Evolutionary conservation across 2,113 vertebrate genomes (phyloP), one percentile per base, ranked within the genome.

Genomic region (Cynoglossus semilaevis): DNA sequence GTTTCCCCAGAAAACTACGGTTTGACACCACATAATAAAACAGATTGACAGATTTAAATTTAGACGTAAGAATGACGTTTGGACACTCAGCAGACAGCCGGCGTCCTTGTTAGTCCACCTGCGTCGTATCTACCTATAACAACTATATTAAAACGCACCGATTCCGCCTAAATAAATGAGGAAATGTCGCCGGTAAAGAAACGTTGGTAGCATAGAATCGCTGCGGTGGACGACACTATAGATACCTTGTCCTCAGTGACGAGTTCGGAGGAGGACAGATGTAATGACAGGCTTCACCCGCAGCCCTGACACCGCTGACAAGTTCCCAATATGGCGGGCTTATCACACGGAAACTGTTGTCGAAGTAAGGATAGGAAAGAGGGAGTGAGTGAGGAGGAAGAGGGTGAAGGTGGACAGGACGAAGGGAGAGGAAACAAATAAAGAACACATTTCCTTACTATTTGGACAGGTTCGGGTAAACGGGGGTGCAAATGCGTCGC

Each of bases 231-330:
- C 59, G 60, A 37, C 67, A 47, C 38, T 38, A 47, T 18, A 29
- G 7, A 50, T 62, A 67, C 62, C 44, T 4, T 53, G 58, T 78
- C 62, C 67, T 54, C 18, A 54, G 67, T 68, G 58, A 47, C 43
- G 29, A 60, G 67, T 70, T 69, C 51, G 66, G 63, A 81, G 77
- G 72, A 77, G 75, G 75, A 79, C 66, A 76, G 76, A 14, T 61
- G 55, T 70, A 68, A 73, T 73, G 76, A 79, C 63, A 73, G 68
- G 35, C 72, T 70, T 82, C 72, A 73, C 58, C 75, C 79, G 63
- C 64, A 57, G 49, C 52, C 65, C 59, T 56, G 73, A 77, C 73
- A 71, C 44, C 34, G 65, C 56, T 79, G 81, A 84, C 70, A 82
- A 74, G 79, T 68, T 75, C 79, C 75, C 57, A 59, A 69, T 45